Conservation (phyloP, 2,113 vertebrate species). For the Lonchura striata region DNA sequence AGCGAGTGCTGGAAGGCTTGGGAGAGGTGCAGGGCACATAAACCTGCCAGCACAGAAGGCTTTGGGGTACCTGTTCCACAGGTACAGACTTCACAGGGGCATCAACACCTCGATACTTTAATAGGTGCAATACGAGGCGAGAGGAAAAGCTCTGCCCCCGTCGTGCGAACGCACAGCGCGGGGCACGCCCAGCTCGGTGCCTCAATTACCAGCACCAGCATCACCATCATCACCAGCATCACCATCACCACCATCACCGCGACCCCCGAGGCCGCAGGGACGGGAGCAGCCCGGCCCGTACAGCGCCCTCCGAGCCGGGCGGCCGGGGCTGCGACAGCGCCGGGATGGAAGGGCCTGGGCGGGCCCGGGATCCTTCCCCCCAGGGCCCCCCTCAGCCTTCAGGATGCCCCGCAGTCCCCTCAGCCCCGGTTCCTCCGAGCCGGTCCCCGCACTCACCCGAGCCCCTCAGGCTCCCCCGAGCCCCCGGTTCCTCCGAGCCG, state of each 20-base stretch:
- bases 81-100: rapidly evolving
- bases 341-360: neutral
- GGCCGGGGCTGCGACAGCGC: neutral
- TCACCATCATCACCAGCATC: rapidly evolving
- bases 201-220: rapidly evolving
- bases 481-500: neutral
- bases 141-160: neutral
- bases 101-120: rapidly evolving
- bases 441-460: neutral
- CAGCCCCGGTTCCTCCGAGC: neutral
- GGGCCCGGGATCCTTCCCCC: too few species aligned
- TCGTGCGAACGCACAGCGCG: rapidly evolving
- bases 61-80: rapidly evolving
- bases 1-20: neutral
- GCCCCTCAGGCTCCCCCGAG: neutral
- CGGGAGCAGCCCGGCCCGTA: rapidly evolving
- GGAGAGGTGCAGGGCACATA: neutral
- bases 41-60: neutral
- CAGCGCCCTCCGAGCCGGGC: too few species aligned
- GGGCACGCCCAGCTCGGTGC: rapidly evolving
- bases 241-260: rapidly evolving
- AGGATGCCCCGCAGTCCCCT: neutral
- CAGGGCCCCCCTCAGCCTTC: neutral
- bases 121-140: rapidly evolving
- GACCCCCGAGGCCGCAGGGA: too few species aligned